These are phyloP conservation scores for Protonemura montana DNA, from an alignment of 2,888 invertebrate species.

Conservation along the genomic window DNA sequence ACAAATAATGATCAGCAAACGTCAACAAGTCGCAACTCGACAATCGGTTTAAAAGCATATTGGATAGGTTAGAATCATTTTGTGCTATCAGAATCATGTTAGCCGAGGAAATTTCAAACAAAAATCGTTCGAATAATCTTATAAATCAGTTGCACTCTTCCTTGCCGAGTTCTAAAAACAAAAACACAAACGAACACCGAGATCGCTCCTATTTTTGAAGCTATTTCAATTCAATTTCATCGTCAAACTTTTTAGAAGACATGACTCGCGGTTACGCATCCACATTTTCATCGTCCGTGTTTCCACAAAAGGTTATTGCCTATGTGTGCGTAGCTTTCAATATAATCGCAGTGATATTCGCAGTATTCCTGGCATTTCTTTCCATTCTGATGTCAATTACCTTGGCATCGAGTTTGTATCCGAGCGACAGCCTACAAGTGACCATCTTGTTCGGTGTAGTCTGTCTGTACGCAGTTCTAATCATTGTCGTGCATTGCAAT, in stretches of 20 bases:
- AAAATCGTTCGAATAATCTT: too few species aligned
- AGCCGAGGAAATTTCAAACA: too few species aligned
- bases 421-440: neutral
- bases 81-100: too few species aligned
- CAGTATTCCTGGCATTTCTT: neutral
- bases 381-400: neutral
- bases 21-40: too few species aligned
- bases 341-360: neutral
- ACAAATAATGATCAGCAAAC: too few species aligned
- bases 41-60: too few species aligned
- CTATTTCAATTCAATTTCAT: too few species aligned
- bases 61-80: too few species aligned
- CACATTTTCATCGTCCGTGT: neutral
- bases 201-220: too few species aligned
- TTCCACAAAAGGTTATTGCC: neutral
- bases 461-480: neutral
- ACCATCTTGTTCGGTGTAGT: neutral
- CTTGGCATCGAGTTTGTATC: neutral
- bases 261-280: neutral
- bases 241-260: neutral
- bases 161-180: too few species aligned
- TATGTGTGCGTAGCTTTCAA: neutral
- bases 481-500: neutral
- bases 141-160: too few species aligned
- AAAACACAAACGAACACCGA: too few species aligned